These are phyloP conservation scores for Oedothorax gibbosus DNA, from an alignment of 1,140 invertebrate genomes.

Conservation along the genomic window DNA sequence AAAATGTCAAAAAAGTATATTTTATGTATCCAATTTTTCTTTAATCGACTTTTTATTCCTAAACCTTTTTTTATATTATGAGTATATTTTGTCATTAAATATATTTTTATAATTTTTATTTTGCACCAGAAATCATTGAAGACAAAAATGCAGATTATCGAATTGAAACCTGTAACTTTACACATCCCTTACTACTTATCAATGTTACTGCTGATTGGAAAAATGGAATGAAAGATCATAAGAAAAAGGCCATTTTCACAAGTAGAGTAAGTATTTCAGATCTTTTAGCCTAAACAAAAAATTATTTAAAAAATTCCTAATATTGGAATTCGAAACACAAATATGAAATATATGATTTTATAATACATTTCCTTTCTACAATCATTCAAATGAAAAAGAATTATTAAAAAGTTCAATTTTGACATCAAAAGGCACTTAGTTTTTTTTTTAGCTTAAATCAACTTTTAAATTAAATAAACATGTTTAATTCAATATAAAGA, in stretches of 20 bases:
- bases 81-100: not conserved
- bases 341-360: not conserved
- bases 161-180: constrained; percentile 4
- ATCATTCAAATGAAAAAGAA: too few relatives aligned
- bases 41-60: not conserved
- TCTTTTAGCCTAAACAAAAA: not conserved
- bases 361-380: not conserved
- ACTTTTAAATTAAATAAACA: too few relatives aligned
- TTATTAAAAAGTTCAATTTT: too few relatives aligned
- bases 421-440: too few relatives aligned
- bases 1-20: too few relatives aligned
- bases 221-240: not conserved
- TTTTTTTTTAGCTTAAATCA: too few relatives aligned
- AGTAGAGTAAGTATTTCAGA: constrained; percentile 14
- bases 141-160: not conserved
- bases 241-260: constrained; percentile 21
- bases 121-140: constrained; percentile 31
- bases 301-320: not conserved
- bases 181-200: constrained; percentile 1
- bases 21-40: not conserved
- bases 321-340: not conserved
- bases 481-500: too few relatives aligned
- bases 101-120: not conserved
- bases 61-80: not conserved
- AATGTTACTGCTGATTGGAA: constrained; percentile 39